phyloP scores from a whole-genome alignment of 2,888 invertebrate genomes.

The Hydrotaea cyrtoneurina region DNA sequence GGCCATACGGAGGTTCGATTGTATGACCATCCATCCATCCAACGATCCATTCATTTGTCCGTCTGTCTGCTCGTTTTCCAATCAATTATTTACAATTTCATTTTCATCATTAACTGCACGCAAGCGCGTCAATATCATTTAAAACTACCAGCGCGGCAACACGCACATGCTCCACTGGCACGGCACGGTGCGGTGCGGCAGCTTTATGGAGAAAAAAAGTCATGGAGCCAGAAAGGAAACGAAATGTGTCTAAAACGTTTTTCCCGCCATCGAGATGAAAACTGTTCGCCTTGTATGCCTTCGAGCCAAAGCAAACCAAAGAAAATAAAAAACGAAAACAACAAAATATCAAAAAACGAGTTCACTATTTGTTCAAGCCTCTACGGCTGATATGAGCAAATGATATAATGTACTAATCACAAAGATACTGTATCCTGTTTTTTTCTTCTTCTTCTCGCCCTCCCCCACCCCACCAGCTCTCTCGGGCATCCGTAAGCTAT shows the following conservation, averaged over 20 bases:
- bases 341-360: slow-evolving; percentile 24
- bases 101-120: slow-evolving; percentile 68
- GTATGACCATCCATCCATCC: not conserved
- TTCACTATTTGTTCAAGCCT: slow-evolving; percentile 30
- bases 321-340: not conserved
- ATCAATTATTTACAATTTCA: slow-evolving; percentile 64
- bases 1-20: no score
- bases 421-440: slow-evolving; percentile 44
- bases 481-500: not conserved
- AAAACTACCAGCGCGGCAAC: slow-evolving; percentile 42
- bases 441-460: not conserved
- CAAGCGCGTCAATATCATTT: slow-evolving; percentile 66
- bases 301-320: not conserved
- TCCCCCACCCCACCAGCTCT: slow-evolving; percentile 26
- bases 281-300: not conserved
- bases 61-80: slow-evolving; percentile 16
- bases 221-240: slow-evolving; percentile 28
- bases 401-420: slow-evolving; percentile 35
- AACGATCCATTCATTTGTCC: slow-evolving; percentile 6
- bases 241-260: slow-evolving; percentile 23
- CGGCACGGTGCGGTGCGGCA: not conserved
- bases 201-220: not conserved
- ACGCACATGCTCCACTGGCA: slow-evolving; percentile 41
- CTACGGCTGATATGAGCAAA: not conserved
- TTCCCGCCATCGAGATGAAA: slow-evolving; percentile 1